These are phyloP conservation scores for Alosa sapidissima DNA, from an alignment of 2,797 vertebrate species.

Conservation along the genomic window DNA sequence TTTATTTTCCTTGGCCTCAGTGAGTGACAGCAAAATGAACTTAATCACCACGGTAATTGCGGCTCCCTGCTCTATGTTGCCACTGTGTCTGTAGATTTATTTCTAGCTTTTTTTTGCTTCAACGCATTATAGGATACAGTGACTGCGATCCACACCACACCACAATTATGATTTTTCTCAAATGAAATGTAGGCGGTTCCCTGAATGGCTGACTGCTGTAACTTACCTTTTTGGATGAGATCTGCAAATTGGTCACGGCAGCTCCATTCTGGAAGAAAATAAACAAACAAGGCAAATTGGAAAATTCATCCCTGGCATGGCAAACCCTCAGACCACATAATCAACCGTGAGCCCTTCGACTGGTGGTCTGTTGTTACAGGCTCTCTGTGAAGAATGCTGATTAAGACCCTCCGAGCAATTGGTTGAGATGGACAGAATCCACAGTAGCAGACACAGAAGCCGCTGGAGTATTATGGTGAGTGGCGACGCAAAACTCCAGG, in stretches of 20 bases:
- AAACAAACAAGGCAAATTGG: conserved; percentile 20
- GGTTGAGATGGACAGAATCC: background rate
- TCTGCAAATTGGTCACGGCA: conserved; percentile 91
- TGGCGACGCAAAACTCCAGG: background rate
- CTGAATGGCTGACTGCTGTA: background rate
- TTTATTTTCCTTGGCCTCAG: conserved; percentile 59
- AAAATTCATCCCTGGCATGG: background rate
- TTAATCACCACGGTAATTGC: conserved; percentile 35
- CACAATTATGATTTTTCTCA: conserved; percentile 11
- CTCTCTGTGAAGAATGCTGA: background rate
- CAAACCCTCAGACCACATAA: background rate
- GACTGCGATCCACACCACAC: background rate
- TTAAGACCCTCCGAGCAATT: background rate
- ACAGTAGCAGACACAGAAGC: background rate
- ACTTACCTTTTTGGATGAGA: conserved; percentile 97
- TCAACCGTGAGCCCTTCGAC: background rate
- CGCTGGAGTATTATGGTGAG: background rate
- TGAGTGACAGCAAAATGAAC: conserved; percentile 63
- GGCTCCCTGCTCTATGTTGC: background rate
- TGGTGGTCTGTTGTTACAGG: background rate
- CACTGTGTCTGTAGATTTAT: conserved; percentile 5
- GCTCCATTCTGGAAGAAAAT: conserved; percentile 79
- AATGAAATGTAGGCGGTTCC: background rate
- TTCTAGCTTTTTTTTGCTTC: background rate
- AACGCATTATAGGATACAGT: conserved; percentile 3